A percentile compares a stretch with the other conserved stretches of the same genome.
Conservation (phyloP, 2,113 vertebrate species). For the Myotis yumanensis region DNA sequence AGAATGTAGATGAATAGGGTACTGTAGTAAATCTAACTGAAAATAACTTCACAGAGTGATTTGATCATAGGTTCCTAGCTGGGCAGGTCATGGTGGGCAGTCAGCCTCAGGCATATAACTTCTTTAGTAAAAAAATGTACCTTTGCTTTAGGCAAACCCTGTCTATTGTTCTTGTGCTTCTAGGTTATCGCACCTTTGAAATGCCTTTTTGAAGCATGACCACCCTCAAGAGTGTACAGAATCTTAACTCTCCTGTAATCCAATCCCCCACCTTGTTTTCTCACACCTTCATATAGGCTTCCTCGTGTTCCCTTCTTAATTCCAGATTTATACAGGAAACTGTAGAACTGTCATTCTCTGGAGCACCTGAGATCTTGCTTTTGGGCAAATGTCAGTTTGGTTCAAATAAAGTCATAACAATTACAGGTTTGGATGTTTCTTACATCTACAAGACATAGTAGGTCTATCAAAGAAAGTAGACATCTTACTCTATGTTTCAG, state of each 20-base stretch:
- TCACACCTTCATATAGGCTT: neutral
- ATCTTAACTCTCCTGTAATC: neutral
- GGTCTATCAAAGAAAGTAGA: neutral
- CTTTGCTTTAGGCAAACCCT: neutral
- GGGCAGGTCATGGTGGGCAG: neutral
- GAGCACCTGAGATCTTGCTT: neutral
- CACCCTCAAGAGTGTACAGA: neutral
- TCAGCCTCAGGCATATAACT: neutral
- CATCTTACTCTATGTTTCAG: neutral
- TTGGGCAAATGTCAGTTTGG: neutral
- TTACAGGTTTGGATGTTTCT: neutral
- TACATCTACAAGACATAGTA: neutral
- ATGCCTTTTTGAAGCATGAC: neutral
- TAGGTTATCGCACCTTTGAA: neutral
- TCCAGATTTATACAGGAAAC: neutral
- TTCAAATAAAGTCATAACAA: neutral
- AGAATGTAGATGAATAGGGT: neutral
- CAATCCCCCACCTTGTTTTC: neutral
- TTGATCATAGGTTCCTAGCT: neutral
- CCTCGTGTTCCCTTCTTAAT: neutral
- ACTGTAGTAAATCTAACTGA: neutral
- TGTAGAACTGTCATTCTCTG: neutral
- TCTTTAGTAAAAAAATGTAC: neutral
- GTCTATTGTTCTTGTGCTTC: neutral
- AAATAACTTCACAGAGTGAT: neutral